phyloP scores from a whole-genome alignment of 2,113 vertebrate genomes.

The Gavia stellata region DNA sequence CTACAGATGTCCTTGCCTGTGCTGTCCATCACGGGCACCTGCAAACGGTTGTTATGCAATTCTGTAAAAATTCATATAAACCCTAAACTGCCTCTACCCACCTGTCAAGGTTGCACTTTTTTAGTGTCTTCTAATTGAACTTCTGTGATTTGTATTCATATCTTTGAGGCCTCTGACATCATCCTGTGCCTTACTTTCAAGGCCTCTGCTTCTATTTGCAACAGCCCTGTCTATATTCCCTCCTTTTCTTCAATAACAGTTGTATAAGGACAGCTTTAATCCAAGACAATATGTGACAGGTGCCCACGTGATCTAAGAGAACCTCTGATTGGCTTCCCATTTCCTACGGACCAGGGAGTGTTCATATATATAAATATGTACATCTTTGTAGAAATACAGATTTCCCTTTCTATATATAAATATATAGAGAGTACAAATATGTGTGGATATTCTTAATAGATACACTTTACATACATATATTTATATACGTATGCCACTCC shows the following conservation, averaged over 20 bases:
- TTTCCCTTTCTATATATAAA: not conserved
- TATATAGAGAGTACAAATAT: not conserved
- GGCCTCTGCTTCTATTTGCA: not conserved
- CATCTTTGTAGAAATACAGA: not conserved
- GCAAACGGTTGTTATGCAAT: not conserved
- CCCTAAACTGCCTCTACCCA: not conserved
- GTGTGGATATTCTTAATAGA: not conserved
- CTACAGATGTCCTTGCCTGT: not conserved
- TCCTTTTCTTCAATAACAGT: not conserved
- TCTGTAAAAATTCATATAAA: not conserved
- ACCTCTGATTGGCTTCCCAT: not conserved
- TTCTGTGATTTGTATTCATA: not conserved
- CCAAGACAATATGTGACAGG: not conserved
- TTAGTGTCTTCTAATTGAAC: not conserved
- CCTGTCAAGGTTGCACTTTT: not conserved
- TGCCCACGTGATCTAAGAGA: rapidly evolving
- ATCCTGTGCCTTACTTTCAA: not conserved
- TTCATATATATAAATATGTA: not conserved
- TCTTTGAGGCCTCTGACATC: not conserved
- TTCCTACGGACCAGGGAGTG: not conserved
- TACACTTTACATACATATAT: not conserved
- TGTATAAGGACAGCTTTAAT: not conserved
- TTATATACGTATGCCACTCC: not conserved
- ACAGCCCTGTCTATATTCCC: not conserved
- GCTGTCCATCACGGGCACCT: not conserved